These are phyloP conservation scores for Agraylea sexmaculata DNA, from an alignment of 1,140 invertebrate species.

Conservation along the genomic window DNA sequence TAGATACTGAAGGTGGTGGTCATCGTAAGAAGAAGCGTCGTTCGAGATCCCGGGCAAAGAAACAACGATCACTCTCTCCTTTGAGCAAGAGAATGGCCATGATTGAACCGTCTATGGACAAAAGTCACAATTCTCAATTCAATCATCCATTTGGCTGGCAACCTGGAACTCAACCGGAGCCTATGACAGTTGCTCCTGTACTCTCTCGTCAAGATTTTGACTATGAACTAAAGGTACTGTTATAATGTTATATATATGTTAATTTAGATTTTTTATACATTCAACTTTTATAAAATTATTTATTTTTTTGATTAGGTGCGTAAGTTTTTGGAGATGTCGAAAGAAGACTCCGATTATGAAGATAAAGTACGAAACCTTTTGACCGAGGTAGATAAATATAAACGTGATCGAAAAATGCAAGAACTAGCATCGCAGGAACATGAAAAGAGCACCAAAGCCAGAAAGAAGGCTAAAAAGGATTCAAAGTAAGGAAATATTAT, in stretches of 20 bases:
- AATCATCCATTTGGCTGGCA: slow-evolving; percentile 41
- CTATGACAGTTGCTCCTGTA: slow-evolving; percentile 19
- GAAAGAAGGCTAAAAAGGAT: slow-evolving; percentile 40
- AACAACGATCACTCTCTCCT: slow-evolving; percentile 61
- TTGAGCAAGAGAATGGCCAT: slow-evolving; percentile 67
- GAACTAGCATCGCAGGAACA: slow-evolving; percentile 48
- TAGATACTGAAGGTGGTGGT: slow-evolving; percentile 43
- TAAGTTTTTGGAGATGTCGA: slow-evolving; percentile 63
- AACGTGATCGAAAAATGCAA: slow-evolving; percentile 56
- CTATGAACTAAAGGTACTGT: slow-evolving; percentile 50
- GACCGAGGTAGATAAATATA: slow-evolving; percentile 67
- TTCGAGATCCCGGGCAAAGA: slow-evolving; percentile 46
- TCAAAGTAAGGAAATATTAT: slow-evolving; percentile 17
- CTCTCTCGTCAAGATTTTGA: slow-evolving; percentile 41
- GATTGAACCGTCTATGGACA: slow-evolving; percentile 40
- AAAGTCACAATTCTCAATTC: slow-evolving; percentile 46
- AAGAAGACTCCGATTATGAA: slow-evolving; percentile 73
- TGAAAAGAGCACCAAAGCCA: slow-evolving; percentile 59
- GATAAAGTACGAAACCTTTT: slow-evolving; percentile 71
- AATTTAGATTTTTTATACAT: not conserved
- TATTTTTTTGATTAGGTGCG: no score
- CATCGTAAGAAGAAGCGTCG: slow-evolving; percentile 49
- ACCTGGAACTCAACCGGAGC: slow-evolving; percentile 26
- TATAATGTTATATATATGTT: no score
- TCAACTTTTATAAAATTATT: no score